Conservation (phyloP, 2,113 vertebrate genomes). For the Fukomys damarensis region DNA sequence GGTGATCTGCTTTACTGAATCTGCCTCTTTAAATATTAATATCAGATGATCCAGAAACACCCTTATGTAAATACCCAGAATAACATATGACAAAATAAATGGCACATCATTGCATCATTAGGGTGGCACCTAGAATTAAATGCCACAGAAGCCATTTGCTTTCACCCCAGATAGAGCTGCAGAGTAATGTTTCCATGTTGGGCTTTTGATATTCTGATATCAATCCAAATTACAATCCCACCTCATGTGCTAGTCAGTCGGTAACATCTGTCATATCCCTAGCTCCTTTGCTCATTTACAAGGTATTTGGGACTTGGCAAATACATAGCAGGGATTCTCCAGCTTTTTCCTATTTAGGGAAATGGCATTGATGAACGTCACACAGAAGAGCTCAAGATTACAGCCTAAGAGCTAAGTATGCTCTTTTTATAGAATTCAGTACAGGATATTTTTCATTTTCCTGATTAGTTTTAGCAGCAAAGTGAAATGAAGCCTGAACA, state of each 20-base stretch:
- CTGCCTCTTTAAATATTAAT: neutral
- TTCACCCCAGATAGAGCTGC: neutral
- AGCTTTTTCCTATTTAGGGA: neutral
- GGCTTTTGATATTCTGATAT: conserved; percentile 31
- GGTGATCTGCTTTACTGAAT: neutral
- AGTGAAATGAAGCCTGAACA: conserved; percentile 38
- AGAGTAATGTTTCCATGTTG: neutral
- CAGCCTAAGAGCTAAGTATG: neutral
- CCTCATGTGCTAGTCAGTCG: neutral
- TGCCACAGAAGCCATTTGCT: neutral
- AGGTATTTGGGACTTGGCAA: neutral
- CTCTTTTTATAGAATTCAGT: neutral
- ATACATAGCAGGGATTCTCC: neutral
- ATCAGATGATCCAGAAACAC: neutral
- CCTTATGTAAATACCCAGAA: neutral
- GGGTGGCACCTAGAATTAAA: neutral
- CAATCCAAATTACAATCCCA: neutral
- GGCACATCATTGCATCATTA: neutral
- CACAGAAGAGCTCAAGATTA: neutral
- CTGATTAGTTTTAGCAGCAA: conserved; percentile 58
- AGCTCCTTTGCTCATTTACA: neutral
- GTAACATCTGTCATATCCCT: conserved; percentile 14
- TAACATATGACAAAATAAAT: neutral
- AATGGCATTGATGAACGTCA: neutral
- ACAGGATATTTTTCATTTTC: conserved; percentile 22